These are phyloP conservation scores for Condylura cristata DNA, from an alignment of 2,113 vertebrate species.

Conservation along the genomic window DNA sequence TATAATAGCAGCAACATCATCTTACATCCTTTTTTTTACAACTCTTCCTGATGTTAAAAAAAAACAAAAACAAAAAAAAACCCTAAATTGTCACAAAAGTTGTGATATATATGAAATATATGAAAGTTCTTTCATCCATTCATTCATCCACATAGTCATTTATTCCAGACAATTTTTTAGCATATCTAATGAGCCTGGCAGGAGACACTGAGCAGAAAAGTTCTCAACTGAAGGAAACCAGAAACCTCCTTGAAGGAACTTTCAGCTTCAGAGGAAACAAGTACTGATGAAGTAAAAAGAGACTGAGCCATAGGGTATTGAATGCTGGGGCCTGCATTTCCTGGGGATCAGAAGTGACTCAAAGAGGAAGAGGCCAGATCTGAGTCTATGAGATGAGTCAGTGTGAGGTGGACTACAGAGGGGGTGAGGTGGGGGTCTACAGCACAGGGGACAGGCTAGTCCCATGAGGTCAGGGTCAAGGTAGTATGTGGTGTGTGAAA, in stretches of 20 bases:
- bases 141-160: not conserved
- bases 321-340: not conserved
- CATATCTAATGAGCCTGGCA: not conserved
- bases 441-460: fast-evolving
- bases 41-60: not conserved
- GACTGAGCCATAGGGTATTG: fast-evolving
- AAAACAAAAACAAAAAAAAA: not conserved
- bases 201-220: not conserved
- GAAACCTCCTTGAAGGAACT: not conserved
- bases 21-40: no score
- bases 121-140: not conserved
- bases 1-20: not conserved
- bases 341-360: not conserved
- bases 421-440: fast-evolving
- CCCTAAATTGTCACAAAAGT: not conserved
- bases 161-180: not conserved
- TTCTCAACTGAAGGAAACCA: not conserved
- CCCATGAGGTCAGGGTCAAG: not conserved
- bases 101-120: not conserved
- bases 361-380: not conserved
- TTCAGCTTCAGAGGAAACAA: not conserved
- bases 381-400: not conserved
- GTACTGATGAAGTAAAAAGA: not conserved
- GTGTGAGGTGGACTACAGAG: fast-evolving
- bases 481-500: not conserved